A percentile compares a stretch with the other conserved stretches of the same genome.
Evolutionary conservation across 2,797 vertebrate species (phyloP).

Genomic region (Eulemur rubriventer): DNA sequence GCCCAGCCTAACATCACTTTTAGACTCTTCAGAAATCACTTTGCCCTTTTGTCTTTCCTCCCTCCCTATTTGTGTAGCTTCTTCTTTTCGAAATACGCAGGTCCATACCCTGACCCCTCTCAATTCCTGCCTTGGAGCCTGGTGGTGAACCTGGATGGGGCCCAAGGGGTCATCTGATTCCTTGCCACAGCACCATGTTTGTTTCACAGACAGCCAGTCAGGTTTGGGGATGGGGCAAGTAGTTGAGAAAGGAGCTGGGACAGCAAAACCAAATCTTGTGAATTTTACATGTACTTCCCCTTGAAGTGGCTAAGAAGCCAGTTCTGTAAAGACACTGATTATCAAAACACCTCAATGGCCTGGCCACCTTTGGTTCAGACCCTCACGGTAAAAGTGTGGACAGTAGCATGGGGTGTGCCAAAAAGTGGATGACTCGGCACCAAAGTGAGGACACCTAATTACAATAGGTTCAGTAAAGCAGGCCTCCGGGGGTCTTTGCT

Average conservation of each 20-base stretch:
- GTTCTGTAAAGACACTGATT: slow-evolving; percentile 27
- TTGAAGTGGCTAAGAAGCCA: neutral
- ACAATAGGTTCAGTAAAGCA: slow-evolving; percentile 9
- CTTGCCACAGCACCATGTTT: neutral
- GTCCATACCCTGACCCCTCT: neutral
- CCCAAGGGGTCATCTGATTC: neutral
- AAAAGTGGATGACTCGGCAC: neutral
- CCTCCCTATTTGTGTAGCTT: neutral
- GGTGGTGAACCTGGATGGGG: neutral
- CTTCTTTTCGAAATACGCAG: neutral
- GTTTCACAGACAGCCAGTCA: neutral
- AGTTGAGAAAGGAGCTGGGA: neutral
- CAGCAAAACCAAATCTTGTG: neutral
- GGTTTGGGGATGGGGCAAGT: neutral
- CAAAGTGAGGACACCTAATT: neutral
- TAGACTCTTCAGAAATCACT: neutral
- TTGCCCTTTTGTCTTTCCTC: neutral
- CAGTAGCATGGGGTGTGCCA: neutral
- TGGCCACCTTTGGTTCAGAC: neutral
- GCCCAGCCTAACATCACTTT: neutral
- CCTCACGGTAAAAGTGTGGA: neutral
- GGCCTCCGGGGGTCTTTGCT: neutral
- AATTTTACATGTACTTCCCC: neutral
- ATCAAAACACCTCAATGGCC: neutral
- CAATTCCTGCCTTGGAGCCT: neutral